Evolutionary conservation across 2,797 vertebrate species (phyloP).

Genomic region (Sebastes steindachneri): DNA sequence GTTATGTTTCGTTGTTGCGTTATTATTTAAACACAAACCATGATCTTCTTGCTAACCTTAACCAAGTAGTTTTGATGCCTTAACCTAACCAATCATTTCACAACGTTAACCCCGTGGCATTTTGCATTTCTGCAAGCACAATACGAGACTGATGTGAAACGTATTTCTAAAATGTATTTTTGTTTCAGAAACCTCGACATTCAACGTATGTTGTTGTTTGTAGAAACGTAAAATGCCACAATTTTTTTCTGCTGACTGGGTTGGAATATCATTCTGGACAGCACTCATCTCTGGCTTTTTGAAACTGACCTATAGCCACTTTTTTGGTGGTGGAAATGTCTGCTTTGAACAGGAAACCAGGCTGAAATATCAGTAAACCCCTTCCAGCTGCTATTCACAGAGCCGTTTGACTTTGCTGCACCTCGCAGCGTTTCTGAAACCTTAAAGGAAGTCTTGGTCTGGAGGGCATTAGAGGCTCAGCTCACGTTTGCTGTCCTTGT

Average conservation of each 20-base stretch:
- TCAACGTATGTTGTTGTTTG: neutral
- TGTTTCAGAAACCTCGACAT: no score
- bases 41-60: neutral
- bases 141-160: neutral
- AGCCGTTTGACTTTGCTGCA: slow-evolving; percentile 30
- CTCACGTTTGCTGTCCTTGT: slow-evolving; percentile 57
- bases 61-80: neutral
- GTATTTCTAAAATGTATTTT: neutral
- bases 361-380: slow-evolving; percentile 30
- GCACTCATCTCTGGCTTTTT: neutral
- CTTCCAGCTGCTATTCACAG: slow-evolving; percentile 15
- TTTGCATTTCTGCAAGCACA: neutral
- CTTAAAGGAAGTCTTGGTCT: slow-evolving; percentile 22
- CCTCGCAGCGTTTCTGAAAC: slow-evolving; percentile 9
- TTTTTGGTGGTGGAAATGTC: slow-evolving; percentile 7
- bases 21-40: neutral
- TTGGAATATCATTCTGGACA: neutral
- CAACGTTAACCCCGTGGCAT: neutral
- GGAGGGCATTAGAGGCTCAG: slow-evolving; percentile 20
- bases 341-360: slow-evolving; percentile 8
- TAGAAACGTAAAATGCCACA: neutral
- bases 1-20: accelerated
- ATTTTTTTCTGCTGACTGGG: neutral
- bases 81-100: neutral
- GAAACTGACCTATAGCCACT: neutral